Evolutionary conservation across 2,888 invertebrate species (phyloP).

Genomic region (Xestia rhomboidea): DNA sequence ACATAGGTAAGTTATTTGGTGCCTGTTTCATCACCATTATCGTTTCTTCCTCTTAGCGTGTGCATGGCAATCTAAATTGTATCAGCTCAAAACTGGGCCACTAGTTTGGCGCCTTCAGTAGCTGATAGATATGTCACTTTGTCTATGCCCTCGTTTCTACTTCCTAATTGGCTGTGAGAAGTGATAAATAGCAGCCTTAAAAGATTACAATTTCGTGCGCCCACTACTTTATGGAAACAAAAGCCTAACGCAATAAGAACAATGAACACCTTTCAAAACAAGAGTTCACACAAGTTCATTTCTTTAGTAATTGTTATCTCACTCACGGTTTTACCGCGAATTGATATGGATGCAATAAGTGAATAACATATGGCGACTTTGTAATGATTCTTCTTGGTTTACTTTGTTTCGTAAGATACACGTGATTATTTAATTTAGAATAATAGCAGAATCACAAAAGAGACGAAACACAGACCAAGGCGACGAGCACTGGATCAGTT

Average conservation of each 20-base stretch:
- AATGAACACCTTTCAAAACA: constrained; percentile 30
- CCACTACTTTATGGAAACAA: constrained; percentile 6
- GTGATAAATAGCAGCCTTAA: background rate
- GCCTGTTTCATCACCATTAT: background rate
- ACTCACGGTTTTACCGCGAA: constrained; percentile 57
- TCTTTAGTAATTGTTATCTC: constrained; percentile 45
- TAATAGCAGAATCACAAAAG: background rate
- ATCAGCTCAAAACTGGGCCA: background rate
- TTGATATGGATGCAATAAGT: constrained; percentile 29
- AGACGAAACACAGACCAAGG: background rate
- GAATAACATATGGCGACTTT: constrained; percentile 29
- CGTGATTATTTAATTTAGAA: no score
- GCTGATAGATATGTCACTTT: background rate
- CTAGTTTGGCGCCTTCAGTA: background rate
- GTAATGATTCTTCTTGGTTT: constrained; percentile 8
- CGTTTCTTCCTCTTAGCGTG: background rate
- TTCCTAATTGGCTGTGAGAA: background rate
- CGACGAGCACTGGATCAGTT: background rate
- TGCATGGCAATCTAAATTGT: background rate
- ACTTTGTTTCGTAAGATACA: constrained; percentile 11
- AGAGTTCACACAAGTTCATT: constrained; percentile 37
- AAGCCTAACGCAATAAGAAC: constrained; percentile 12
- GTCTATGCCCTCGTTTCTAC: background rate
- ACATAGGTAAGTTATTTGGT: background rate
- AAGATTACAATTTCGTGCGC: constrained; percentile 1